Evolutionary conservation across 2,888 invertebrate species (phyloP).

Genomic region (Parasteatoda lunata): DNA sequence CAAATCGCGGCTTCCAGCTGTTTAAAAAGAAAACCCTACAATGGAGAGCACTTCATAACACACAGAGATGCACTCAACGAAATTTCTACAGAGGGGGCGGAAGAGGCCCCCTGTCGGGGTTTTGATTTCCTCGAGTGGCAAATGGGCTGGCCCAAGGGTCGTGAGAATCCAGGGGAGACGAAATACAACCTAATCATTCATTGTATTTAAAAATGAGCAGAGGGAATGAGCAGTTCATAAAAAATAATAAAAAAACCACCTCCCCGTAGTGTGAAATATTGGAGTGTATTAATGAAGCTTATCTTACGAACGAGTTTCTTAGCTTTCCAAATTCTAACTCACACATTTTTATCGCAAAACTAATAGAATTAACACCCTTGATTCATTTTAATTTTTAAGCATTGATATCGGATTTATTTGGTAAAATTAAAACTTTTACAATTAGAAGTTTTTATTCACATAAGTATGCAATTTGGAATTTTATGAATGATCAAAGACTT

Average conservation of each 20-base stretch:
- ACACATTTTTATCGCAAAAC: too few relatives aligned
- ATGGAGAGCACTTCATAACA: neutral
- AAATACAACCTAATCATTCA: conserved; percentile 36
- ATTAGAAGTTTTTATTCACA: too few relatives aligned
- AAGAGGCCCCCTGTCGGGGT: conserved; percentile 3
- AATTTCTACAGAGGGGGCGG: neutral
- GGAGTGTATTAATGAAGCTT: too few relatives aligned
- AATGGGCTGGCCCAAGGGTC: conserved; percentile 24
- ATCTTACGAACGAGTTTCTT: too few relatives aligned
- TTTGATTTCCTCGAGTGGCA: conserved; percentile 6
- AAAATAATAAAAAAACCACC: neutral
- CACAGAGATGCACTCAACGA: neutral
- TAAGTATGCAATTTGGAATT: too few relatives aligned
- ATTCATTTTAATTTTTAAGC: too few relatives aligned
- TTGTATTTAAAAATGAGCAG: conserved; percentile 18
- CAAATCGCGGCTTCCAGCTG: neutral
- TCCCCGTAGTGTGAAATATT: neutral
- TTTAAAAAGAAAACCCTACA: neutral
- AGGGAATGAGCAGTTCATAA: neutral
- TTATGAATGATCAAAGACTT: too few relatives aligned
- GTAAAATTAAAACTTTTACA: too few relatives aligned
- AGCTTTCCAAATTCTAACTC: too few relatives aligned
- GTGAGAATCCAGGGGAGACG: conserved; percentile 22
- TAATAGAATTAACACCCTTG: too few relatives aligned
- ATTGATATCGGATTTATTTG: too few relatives aligned